Base-by-base conservation (phyloP, 1,140 invertebrate genomes). In the Mycetomoellerius zeteki region DNA sequence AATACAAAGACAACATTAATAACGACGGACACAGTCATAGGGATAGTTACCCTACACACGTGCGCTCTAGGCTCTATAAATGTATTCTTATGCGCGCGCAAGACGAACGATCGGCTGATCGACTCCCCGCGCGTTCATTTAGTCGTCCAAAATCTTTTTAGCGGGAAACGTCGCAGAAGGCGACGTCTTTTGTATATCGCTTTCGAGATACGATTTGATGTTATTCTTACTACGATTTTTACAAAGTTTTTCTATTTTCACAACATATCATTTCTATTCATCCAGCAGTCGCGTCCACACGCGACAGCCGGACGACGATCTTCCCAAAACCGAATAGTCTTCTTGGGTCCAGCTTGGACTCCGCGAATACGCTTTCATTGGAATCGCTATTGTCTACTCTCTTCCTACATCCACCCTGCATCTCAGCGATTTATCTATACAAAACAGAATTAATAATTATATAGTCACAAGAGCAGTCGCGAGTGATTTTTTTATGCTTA, bases 171-270 rank as follows among this genome's bases (percentile, higher is more conserved):
- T 82, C n/a, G 33, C 50, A 24, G 19, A 30, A 50, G 37, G 12
- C 56, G 82, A 14, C 65, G 37, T 37, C 47, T 60, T 50, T 60
- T 77, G 72, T 50, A 37, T 88, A 37, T 88, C 84, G 75, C 73
- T 85, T 85, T 71, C 37, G 47, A 82, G 33, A 78, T 72, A 81
- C 71, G 21, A 33, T 52, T 75, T 71, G 30, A 58, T 75, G 75
- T 90, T 90, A 86, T 88, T 86, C 75, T 82, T 88, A 88, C 80
- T 86, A 82, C 76, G 33, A 73, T 87, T 87, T 90, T 87, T 90
- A 89, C 27, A 84, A 84, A 87, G 10, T 10, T 73, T 60, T 84
- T 90, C 84, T 81, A 90, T 76, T 82, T 81, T 86, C 65, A 84
- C 43, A 56, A 75, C 60, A 78, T 89, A 90, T 90, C 77, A 82